Evolutionary conservation across 2,888 invertebrate species (phyloP).

Genomic region (Pyrrhosoma nymphula): DNA sequence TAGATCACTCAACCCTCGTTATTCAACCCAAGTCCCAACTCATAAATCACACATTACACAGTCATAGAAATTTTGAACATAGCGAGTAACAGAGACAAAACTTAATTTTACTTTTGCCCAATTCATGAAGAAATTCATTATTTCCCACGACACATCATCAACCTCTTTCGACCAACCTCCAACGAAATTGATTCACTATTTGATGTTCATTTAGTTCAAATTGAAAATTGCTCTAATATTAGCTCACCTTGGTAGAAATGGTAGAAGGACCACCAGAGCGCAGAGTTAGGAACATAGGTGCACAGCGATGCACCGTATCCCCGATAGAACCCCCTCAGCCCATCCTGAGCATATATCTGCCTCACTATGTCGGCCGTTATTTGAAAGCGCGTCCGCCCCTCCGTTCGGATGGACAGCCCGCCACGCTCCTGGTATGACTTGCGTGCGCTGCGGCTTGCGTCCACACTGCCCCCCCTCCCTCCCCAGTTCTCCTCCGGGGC

Average conservation of each 20-base stretch:
- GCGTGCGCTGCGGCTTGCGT: neutral
- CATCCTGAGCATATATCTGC: conserved; percentile 90
- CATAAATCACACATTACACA: too few relatives aligned
- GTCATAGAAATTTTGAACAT: too few relatives aligned
- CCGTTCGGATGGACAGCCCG: conserved; percentile 69
- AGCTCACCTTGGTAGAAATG: conserved; percentile 92
- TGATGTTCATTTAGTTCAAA: too few relatives aligned
- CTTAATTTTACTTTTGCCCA: too few relatives aligned
- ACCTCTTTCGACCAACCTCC: too few relatives aligned
- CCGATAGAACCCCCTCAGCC: conserved; percentile 93
- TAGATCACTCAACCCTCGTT: too few relatives aligned
- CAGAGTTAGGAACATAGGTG: conserved; percentile 97
- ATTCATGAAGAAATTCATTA: too few relatives aligned
- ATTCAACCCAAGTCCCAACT: too few relatives aligned
- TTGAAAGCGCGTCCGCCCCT: conserved; percentile 81
- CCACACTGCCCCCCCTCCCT: neutral
- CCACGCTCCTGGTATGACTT: neutral
- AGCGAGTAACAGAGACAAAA: too few relatives aligned
- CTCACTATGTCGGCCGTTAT: conserved; percentile 87
- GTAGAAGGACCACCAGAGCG: conserved; percentile 98
- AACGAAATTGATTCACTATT: too few relatives aligned
- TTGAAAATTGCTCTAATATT: too few relatives aligned
- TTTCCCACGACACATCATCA: too few relatives aligned
- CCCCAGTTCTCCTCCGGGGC: conserved; percentile 40
- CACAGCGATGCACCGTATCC: conserved; percentile 95